Evolutionary conservation across 2,797 vertebrate genomes (phyloP).

Genomic region (Tinamus major): DNA sequence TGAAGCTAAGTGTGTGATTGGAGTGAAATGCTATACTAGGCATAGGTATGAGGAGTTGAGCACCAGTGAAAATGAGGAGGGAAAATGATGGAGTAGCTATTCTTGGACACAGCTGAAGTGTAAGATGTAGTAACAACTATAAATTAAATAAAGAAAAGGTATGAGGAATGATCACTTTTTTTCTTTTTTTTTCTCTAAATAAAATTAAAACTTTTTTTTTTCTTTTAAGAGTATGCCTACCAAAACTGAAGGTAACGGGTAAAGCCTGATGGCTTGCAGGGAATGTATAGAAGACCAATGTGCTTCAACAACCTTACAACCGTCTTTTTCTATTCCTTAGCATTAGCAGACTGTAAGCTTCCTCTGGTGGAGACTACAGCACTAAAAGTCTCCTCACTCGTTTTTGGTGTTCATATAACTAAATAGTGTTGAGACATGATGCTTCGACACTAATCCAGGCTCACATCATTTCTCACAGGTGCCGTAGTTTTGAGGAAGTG

Average conservation of each 20-base stretch:
- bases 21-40: not conserved
- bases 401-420: not conserved
- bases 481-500: not conserved
- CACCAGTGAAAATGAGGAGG: not conserved
- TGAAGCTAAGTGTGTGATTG: not conserved
- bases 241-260: not conserved
- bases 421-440: not conserved
- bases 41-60: not conserved
- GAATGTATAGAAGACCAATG: not conserved
- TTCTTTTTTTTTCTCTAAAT: not conserved
- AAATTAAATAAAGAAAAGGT: not conserved
- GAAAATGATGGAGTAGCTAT: not conserved
- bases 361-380: not conserved
- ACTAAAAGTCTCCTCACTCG: not conserved
- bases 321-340: not conserved
- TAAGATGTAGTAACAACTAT: not conserved
- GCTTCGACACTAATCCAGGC: not conserved
- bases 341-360: not conserved
- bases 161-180: not conserved
- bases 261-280: not conserved
- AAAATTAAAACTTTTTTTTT: not conserved
- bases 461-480: not conserved
- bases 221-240: not conserved
- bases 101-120: not conserved
- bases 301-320: not conserved